Evolutionary conservation across 1,140 invertebrate species (phyloP).

Genomic region (Drosophila sucinea): DNA sequence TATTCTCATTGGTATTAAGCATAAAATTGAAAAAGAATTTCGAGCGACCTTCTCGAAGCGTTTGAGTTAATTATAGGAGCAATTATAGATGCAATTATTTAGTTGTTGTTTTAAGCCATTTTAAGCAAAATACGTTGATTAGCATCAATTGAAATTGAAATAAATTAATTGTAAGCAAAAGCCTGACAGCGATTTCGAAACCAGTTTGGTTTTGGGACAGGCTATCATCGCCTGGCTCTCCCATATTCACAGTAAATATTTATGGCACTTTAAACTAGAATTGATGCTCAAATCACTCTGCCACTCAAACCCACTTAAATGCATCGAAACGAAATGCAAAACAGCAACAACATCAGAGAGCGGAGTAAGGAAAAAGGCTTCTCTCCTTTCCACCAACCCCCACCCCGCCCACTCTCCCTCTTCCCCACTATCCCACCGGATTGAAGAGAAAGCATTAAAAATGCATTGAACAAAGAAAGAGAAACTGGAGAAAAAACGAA

Average conservation of each 20-base stretch:
- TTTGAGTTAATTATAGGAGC: background rate
- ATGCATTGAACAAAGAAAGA: slow-evolving; percentile 49
- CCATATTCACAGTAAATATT: slow-evolving; percentile 4
- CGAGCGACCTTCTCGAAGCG: too few species aligned
- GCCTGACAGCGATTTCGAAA: too few species aligned
- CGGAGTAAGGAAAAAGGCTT: background rate
- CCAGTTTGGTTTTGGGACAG: background rate
- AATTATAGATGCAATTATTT: slow-evolving; percentile 2
- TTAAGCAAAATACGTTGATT: background rate
- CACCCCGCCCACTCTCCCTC: background rate
- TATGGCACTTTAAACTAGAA: slow-evolving; percentile 11
- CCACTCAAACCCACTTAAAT: slow-evolving; percentile 12
- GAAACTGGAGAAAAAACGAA: slow-evolving; percentile 10
- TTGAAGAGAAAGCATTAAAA: slow-evolving; percentile 42
- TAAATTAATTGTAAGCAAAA: background rate
- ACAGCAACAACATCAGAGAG: background rate
- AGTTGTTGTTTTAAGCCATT: background rate
- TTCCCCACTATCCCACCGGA: background rate
- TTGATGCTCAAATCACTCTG: slow-evolving; percentile 10
- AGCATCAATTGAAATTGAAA: slow-evolving; percentile 5
- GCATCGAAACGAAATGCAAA: slow-evolving; percentile 10
- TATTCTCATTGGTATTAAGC: too few species aligned
- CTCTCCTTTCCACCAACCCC: background rate
- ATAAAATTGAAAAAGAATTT: too few species aligned
- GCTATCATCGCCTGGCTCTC: background rate